Evolutionary conservation across 64 coral and sea anemone genomes (phyloP).

Genomic region (Pocillopora verrucosa): DNA sequence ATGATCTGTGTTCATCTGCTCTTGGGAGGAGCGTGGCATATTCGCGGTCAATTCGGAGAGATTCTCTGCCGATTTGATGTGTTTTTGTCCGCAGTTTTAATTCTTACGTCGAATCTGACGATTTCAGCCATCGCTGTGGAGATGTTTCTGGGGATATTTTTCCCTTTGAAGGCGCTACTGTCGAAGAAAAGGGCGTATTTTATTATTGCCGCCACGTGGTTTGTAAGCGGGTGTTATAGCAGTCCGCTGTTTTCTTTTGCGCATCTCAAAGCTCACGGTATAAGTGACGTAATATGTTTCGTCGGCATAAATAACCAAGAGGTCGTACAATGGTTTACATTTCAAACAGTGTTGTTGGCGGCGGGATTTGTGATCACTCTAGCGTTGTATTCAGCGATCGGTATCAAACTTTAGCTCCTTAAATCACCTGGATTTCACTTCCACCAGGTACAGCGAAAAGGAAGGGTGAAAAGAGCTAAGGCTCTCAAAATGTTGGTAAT

Average conservation of each 20-base stretch:
- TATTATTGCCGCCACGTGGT: slow-evolving; percentile 20
- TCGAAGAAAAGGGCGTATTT: slow-evolving; percentile 9
- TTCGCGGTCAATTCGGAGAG: not conserved
- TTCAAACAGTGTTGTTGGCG: slow-evolving; percentile 2
- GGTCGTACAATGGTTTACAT: slow-evolving; percentile 33
- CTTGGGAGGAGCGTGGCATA: not conserved
- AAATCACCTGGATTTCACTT: slow-evolving; percentile 23
- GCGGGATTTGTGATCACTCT: not conserved
- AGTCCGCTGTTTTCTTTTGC: slow-evolving; percentile 8
- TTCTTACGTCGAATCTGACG: slow-evolving; percentile 24
- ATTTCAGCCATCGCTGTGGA: slow-evolving; percentile 23
- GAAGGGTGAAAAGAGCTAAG: not conserved
- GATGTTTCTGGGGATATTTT: slow-evolving; percentile 10
- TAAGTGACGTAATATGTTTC: not conserved
- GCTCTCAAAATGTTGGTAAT: slow-evolving; percentile 12
- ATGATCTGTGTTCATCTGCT: not conserved
- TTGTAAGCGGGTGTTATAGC: not conserved
- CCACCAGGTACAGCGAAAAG: not conserved
- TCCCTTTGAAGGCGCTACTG: not conserved
- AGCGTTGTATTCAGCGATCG: slow-evolving; percentile 8
- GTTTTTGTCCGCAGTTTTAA: slow-evolving; percentile 13
- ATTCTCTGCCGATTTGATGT: slow-evolving; percentile 21
- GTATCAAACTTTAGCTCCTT: not conserved
- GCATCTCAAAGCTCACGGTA: not conserved
- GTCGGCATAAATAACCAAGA: not conserved